Evolutionary conservation across 2,888 invertebrate genomes (phyloP), one percentile per base, ranked within the genome.

Genomic region (Epinotia ramella): DNA sequence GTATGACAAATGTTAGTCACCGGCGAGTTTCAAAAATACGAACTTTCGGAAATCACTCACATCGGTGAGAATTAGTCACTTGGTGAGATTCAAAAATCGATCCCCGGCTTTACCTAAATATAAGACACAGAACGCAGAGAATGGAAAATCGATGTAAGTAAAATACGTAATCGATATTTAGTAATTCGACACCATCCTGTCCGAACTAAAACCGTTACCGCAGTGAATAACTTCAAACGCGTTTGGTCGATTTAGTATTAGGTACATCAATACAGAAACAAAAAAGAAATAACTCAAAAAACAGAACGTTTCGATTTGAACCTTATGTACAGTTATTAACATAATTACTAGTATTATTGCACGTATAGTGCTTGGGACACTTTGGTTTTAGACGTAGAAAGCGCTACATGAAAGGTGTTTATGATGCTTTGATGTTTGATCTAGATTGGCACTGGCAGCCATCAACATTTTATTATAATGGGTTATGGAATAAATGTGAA

Each of bases 351-450:
- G 33, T 18, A 63, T 40, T 4, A 63, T 40, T 63, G 62, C n/a
- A 33, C 40, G 18, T 11, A n/a, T n/a, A n/a, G 40, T 12, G 33
- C 49, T 49, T 12, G 7, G 1, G 16, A 28, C 28, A 28, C 6
- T 60, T 57, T 57, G 71, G 73, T 64, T 49, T 40, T 63, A 24
- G 66, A 28, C 46, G 46, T 59, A 44, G 13, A 49, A 44, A 33
- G 24, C 33, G 46, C 12, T 12, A 78, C 73, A 77, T 79, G 78
- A 78, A 78, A 77, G 73, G 71, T 79, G 73, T 80, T 81, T 80
- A 79, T 28, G 16, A 63, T 76, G 77, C 75, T 76, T 68, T 73
- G 73, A 73, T 75, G 79, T 80, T 60, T 28, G 60, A 60, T 60
- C 28, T 60, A 60, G 28, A 60, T 60, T 16, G 24, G 73, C 77